A percentile compares a stretch with the other conserved stretches of the same genome.
These are phyloP conservation scores for Microcebus griseorufus DNA, from an alignment of 2,113 vertebrate species.

Conservation along the genomic window DNA sequence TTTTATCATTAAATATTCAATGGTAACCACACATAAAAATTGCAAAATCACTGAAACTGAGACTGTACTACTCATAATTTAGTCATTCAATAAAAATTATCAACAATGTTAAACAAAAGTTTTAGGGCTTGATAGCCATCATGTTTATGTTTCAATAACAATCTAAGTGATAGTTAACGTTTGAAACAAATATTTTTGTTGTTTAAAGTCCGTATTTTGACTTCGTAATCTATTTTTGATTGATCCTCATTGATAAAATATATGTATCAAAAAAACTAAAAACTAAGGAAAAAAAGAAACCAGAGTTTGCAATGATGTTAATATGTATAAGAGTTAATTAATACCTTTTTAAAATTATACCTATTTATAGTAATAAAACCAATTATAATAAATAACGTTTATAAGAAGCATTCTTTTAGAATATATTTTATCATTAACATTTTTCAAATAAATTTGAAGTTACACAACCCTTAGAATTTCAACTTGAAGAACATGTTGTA, in stretches of 20 bases:
- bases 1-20: neutral
- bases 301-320: neutral
- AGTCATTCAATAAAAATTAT: neutral
- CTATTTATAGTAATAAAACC: neutral
- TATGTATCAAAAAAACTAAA: neutral
- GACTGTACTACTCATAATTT: neutral
- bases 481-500: neutral
- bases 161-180: neutral
- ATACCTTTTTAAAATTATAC: neutral
- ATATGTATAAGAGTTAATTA: neutral
- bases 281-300: neutral
- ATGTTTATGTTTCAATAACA: neutral
- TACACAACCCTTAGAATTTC: neutral
- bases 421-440: neutral
- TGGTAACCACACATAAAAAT: neutral
- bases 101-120: neutral
- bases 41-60: neutral
- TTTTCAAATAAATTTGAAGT: neutral
- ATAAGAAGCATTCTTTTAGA: neutral
- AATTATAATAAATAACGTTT: neutral
- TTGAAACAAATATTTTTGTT: neutral
- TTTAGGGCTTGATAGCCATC: neutral
- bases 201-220: neutral
- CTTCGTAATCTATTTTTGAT: neutral
- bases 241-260: neutral